These are phyloP conservation scores for Poeciliopsis infans DNA, from an alignment of 2,797 vertebrate species.

Conservation along the genomic window DNA sequence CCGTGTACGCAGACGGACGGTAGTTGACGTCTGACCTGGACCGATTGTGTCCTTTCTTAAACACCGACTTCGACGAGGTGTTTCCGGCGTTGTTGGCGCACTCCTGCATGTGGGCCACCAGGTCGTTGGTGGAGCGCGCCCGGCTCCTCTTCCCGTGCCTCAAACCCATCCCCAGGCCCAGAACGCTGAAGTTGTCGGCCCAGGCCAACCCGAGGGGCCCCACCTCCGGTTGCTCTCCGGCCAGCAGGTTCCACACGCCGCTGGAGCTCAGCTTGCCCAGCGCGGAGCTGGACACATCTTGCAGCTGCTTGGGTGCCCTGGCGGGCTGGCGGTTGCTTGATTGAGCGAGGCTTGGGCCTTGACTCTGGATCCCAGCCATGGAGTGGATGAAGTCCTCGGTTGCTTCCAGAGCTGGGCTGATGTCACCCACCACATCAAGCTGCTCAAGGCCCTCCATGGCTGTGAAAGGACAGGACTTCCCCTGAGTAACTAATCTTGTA, in stretches of 20 bases:
- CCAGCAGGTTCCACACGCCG: slow-evolving; percentile 79
- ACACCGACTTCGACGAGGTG: slow-evolving; percentile 70
- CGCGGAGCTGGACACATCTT: slow-evolving; percentile 69
- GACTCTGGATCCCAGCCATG: slow-evolving; percentile 85
- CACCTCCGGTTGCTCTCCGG: slow-evolving; percentile 73
- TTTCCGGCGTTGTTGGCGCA: slow-evolving; percentile 60
- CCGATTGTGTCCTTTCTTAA: slow-evolving; percentile 91
- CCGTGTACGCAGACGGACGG: slow-evolving; percentile 71
- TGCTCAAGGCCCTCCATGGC: slow-evolving; percentile 92
- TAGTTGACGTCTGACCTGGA: slow-evolving; percentile 90
- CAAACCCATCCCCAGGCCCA: slow-evolving; percentile 77
- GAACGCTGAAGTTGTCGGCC: slow-evolving; percentile 84
- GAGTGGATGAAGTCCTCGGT: slow-evolving; percentile 95
- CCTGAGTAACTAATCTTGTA: slow-evolving; percentile 29
- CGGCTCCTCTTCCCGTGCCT: slow-evolving; percentile 89
- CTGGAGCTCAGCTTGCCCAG: slow-evolving; percentile 79
- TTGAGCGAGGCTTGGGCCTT: slow-evolving; percentile 78
- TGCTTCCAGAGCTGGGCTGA: slow-evolving; percentile 96
- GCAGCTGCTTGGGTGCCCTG: slow-evolving; percentile 69
- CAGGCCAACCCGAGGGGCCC: slow-evolving; percentile 78
- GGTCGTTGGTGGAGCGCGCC: slow-evolving; percentile 94
- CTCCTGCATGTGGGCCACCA: slow-evolving; percentile 87
- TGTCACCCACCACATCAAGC: slow-evolving; percentile 87
- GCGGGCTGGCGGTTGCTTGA: slow-evolving; percentile 49
- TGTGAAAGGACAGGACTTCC: slow-evolving; percentile 2